Evolutionary conservation across 2,113 vertebrate genomes (phyloP), one percentile per base, ranked within the genome.

Genomic region (Piaya cayana): DNA sequence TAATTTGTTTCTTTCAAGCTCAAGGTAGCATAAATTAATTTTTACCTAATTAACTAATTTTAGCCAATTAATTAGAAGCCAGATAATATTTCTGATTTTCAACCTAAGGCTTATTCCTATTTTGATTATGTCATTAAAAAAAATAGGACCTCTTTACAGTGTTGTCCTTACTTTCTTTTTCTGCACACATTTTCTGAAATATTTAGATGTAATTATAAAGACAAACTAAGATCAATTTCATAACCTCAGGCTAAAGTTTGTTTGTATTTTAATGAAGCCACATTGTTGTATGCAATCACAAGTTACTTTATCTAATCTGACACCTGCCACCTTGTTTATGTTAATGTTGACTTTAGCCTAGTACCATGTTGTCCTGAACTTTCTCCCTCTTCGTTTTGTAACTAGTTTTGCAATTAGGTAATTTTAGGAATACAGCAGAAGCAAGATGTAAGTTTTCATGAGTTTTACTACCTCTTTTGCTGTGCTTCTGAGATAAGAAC

Each of bases 241-340:
- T 86, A 88, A 92, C 64, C 36, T 58, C 25, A 67, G 53, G 34
- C 49, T 92, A 96, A 82, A 96, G 84, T 92, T 86, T 94, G 47
- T 86, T 92, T 84, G 53, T 82, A 32, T 69, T 97, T 95, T 91
- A 90, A 93, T 71, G 80, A 94, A 90, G 22, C 67, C 62, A 86
- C 36, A 79, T 42, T 21, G 19, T 81, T 29, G 34, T 49, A 45
- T 36, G 37, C n/a, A 92, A 65, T 90, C 70, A 77, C 74, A 79
- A 53, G 34, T 91, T 88, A 76, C 15, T 92, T 90, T 86, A 91
- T 80, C 75, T 86, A 75, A 80, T 76, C 77, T 91, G 95, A 60
- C 79, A 93, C 60, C 75, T 92, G 79, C 62, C 91, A 83, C 86
- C 93, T 96, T 94, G 63, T 70, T 95, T 91, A 68, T 49, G 23